Evolutionary conservation across 2,888 invertebrate species (phyloP), one percentile per base, ranked within the genome.

Genomic region (Phortica okadai): DNA sequence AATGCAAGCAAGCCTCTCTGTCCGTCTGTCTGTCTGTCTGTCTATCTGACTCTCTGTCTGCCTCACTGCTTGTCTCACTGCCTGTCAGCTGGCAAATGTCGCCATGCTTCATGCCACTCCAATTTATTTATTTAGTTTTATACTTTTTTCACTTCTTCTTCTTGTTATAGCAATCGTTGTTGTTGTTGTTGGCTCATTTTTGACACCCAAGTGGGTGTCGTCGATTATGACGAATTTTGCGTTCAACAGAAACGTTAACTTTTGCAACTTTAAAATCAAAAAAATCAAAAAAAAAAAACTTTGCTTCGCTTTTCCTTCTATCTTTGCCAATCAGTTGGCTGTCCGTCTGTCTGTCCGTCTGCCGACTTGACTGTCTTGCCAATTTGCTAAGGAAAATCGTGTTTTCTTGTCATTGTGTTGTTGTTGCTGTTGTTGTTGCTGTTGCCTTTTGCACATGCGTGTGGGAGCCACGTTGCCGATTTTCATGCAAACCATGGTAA

Each of bases 201-300:
- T 16, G 6, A n/a, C 42, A 67, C 66, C 66, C 66, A 67, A 42
- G 66, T 67, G 66, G 66, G 66, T 67, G 66, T 67, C 66, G 66
- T 67, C 66, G 66, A 67, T 67, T 80, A 84, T 88, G 87, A 85
- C 87, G 87, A 85, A 87, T 85, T 85, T 87, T 88, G 79, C 83
- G 77, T 81, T 59, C 74, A 45, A 14, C 69, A 74, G 79, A 74
- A 76, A 45, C 0, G 10, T 8, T 45, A 0, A 42, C 14, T 41
- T 45, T 42, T 58, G n/a, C n/a, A n/a, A 11, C 58, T 58, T 58
- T 21, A 21, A 21, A 21, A 21, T 21, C 21, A 21, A 21, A 21
- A 21, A 21, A 21, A 21, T 21, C 21, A 21, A 21, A 21, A 21
- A 21, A 21, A 21, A 21, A 21, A 21, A 21, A 21, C 21, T 58